Percentiles rank a stretch among this genome's conserved stretches.
These are phyloP conservation scores for Tipula helvola DNA, from an alignment of 2,888 invertebrate genomes.

Conservation along the genomic window DNA sequence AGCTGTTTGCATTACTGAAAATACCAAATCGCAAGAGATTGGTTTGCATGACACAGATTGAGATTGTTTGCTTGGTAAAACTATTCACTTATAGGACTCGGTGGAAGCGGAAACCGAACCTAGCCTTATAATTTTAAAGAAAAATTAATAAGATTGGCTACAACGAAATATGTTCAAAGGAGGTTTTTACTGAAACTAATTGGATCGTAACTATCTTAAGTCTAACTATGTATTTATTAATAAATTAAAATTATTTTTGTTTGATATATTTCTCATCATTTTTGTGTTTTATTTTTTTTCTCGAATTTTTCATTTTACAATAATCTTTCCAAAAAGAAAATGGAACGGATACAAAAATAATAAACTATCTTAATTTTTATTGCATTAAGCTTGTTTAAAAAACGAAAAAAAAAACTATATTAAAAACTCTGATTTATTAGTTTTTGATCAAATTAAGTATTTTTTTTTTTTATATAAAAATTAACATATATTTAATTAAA, in stretches of 20 bases:
- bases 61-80: too few relatives aligned
- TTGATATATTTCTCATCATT: neutral
- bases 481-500: conserved; percentile 4
- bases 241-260: neutral
- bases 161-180: too few relatives aligned
- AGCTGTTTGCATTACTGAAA: too few relatives aligned
- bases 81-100: too few relatives aligned
- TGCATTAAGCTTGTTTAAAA: neutral
- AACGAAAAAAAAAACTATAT: neutral
- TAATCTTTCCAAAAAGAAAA: neutral
- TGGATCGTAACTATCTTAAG: too few relatives aligned
- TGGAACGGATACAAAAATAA: neutral
- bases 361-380: neutral
- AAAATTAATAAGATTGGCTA: too few relatives aligned
- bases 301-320: neutral
- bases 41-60: too few relatives aligned
- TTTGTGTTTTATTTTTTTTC: neutral
- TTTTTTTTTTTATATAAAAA: neutral
- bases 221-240: neutral
- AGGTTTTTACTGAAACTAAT: too few relatives aligned
- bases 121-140: too few relatives aligned
- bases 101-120: too few relatives aligned
- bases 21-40: too few relatives aligned
- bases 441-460: neutral
- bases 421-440: neutral